Evolutionary conservation across 2,113 vertebrate species (phyloP), one percentile per base, ranked within the genome.

Genomic region (Taurulus bubalis): DNA sequence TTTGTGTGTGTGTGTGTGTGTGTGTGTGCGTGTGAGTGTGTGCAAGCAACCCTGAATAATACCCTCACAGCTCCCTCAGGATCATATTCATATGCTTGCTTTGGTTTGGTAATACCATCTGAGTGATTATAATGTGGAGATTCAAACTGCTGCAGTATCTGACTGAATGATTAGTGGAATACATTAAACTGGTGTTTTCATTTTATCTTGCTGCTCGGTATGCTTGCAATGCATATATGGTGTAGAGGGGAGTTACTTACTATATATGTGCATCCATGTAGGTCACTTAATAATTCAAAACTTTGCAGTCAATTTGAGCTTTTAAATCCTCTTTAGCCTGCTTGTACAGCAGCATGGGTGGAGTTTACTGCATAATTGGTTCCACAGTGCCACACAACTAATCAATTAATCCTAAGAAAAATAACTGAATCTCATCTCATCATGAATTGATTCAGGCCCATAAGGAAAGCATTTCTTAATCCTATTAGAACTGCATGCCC

Each of bases 1-100:
- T 62, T 28, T 72, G 47, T 79, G 59, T 42, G 20, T 78, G 38
- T 51, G 28, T 69, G 66, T 45, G 28, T 69, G 66, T 11, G 68
- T 65, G 65, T 77, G 53, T 77, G 68, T 56, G 28, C 69, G 66
- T 45, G 28, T 72, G 66, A 15, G 68, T 65, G 65, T 77, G 53
- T 77, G 68, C 58, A 63, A 66, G 85, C 74, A 62, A 75, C 51
- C 58, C 78, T 80, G 85, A 80, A 90, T 89, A 87, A 90, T 83
- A 90, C 67, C 72, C 63, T 36, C 73, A 78, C 74, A 69, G 75
- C 82, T 93, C 92, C 90, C 91, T 66, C 68, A 85, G 90, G 90
- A 92, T 88, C 81, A 77, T 69, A 90, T 88, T 87, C 87, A 90
- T 90, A 91, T 92, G 88, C 86, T 92, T 85, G 84, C 89, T 90